phyloP scores from a whole-genome alignment of 1,140 invertebrate genomes.

The Euschistus heros region DNA sequence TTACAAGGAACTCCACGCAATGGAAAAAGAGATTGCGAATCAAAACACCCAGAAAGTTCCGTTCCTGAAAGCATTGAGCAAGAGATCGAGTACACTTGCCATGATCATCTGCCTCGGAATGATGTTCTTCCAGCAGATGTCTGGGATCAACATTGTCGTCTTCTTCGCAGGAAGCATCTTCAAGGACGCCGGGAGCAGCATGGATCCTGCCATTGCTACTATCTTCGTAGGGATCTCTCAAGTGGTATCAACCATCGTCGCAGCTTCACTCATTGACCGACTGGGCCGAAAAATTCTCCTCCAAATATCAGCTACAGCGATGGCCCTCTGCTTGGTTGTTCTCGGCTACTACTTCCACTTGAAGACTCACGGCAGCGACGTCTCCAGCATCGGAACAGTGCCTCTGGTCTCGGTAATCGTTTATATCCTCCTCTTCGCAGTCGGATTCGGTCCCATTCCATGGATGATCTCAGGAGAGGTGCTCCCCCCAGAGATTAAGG shows the following conservation, averaged over 20 bases:
- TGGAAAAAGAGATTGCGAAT: constrained; percentile 34
- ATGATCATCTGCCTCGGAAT: constrained; percentile 60
- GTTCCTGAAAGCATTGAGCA: constrained; percentile 43
- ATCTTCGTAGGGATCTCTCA: constrained; percentile 33
- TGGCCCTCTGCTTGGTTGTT: constrained; percentile 36
- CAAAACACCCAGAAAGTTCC: constrained; percentile 49
- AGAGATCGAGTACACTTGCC: constrained; percentile 49
- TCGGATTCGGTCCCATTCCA: constrained; percentile 63
- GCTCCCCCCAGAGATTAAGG: constrained; percentile 64
- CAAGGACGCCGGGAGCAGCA: constrained; percentile 43
- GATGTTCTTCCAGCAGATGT: constrained; percentile 77
- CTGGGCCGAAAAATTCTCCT: constrained; percentile 43
- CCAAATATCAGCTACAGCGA: constrained; percentile 38
- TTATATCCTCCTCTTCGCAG: constrained; percentile 42
- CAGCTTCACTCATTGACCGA: constrained; percentile 39
- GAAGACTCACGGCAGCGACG: constrained; percentile 24
- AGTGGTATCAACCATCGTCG: constrained; percentile 35
- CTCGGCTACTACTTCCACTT: constrained; percentile 33
- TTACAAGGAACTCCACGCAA: constrained; percentile 27
- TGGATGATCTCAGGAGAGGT: constrained; percentile 75
- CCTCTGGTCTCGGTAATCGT: constrained; percentile 48
- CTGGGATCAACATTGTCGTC: constrained; percentile 74
- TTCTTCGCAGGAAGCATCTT: constrained; percentile 70
- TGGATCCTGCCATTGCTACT: constrained; percentile 34
- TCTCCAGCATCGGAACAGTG: constrained; percentile 47